Conservation (phyloP, 2,113 vertebrate species). For the Scomber japonicus region DNA sequence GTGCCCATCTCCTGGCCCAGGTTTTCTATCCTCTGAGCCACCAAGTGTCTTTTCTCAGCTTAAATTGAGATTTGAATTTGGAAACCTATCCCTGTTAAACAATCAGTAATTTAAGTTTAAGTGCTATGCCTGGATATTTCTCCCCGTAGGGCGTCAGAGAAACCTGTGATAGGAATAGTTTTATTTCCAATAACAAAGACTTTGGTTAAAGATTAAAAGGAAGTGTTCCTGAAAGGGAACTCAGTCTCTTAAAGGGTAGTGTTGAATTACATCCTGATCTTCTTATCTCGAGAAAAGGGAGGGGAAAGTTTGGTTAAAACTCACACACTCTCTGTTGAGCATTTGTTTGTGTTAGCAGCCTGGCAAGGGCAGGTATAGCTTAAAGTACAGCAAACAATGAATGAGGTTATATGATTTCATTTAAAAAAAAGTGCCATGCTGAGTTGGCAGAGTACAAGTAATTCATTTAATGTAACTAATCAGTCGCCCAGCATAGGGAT, state of each 20-base stretch:
- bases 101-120: conserved; percentile 40
- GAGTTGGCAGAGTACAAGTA: neutral
- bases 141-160: conserved; percentile 42
- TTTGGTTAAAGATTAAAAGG: conserved; percentile 83
- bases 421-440: conserved; percentile 12
- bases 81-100: conserved; percentile 22
- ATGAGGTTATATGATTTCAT: conserved; percentile 18
- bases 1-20: neutral
- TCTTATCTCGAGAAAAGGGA: conserved; percentile 61
- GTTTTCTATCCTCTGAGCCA: conserved; percentile 10
- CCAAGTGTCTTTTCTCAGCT: neutral
- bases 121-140: conserved; percentile 35
- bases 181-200: conserved; percentile 73
- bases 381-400: conserved; percentile 38
- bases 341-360: conserved; percentile 54
- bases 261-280: conserved; percentile 77
- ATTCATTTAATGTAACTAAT: conserved; percentile 32
- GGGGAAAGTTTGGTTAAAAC: conserved; percentile 58
- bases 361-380: conserved; percentile 18
- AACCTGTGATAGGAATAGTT: conserved; percentile 67
- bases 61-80: conserved; percentile 18
- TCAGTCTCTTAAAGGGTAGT: conserved; percentile 61
- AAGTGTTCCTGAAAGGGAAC: conserved; percentile 60
- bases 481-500: conserved; percentile 24
- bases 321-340: conserved; percentile 51